phyloP scores from a whole-genome alignment of 2,888 invertebrate genomes.

The Pseudococcus viburni region DNA sequence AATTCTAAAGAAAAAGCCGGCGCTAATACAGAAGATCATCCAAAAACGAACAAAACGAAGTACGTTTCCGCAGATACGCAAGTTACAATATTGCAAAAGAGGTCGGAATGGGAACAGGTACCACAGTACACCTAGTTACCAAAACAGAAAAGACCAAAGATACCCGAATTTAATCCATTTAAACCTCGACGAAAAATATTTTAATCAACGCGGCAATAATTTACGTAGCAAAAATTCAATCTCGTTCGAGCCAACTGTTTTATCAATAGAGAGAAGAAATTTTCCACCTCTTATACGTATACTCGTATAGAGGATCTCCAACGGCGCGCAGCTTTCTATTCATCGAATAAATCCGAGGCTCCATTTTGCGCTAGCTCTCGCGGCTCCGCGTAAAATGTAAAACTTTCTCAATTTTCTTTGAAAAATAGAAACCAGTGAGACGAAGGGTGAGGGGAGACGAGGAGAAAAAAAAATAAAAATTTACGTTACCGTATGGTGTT shows the following conservation, averaged over 20 bases:
- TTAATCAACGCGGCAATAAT: slow-evolving; percentile 32
- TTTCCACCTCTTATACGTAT: slow-evolving; percentile 9
- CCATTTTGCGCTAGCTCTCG: not conserved
- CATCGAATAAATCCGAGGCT: not conserved
- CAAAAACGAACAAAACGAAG: too few relatives aligned
- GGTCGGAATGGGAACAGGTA: too few relatives aligned
- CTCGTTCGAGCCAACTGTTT: slow-evolving; percentile 9
- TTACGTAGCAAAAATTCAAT: slow-evolving; percentile 21
- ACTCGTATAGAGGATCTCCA: not conserved
- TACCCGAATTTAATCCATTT: slow-evolving; percentile 38
- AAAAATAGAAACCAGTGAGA: not conserved
- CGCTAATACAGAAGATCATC: too few relatives aligned
- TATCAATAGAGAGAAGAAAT: slow-evolving; percentile 14
- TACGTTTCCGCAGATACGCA: too few relatives aligned
- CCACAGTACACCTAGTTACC: not conserved
- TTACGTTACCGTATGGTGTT: slow-evolving; percentile 32
- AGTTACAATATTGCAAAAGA: too few relatives aligned
- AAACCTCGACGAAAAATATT: slow-evolving; percentile 31
- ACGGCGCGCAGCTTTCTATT: slow-evolving; percentile 34
- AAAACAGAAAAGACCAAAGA: slow-evolving; percentile 18
- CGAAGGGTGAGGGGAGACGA: not conserved
- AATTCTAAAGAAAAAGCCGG: too few relatives aligned
- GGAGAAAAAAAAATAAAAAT: slow-evolving; percentile 15
- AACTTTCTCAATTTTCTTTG: slow-evolving; percentile 43
- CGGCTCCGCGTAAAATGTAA: not conserved